A percentile compares a stretch with the other conserved stretches of the same genome.
Evolutionary conservation across 1,140 invertebrate genomes (phyloP).

Genomic region (Probaryconus sp.): DNA sequence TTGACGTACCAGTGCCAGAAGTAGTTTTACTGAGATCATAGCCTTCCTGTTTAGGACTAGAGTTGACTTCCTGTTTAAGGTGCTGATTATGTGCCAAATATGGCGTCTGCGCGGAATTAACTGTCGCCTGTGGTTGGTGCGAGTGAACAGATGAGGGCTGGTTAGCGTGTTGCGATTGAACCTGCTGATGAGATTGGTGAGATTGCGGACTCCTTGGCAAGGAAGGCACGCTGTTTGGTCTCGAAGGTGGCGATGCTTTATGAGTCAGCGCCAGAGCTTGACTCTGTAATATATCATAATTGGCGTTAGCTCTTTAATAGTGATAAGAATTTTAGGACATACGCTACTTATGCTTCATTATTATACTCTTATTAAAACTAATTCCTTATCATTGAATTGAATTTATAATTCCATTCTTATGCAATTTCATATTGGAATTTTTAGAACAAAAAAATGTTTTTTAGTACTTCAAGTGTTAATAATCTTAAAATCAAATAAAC

Average conservation of each 20-base stretch:
- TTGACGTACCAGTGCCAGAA: conserved; percentile 78
- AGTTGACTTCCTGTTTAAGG: conserved; percentile 74
- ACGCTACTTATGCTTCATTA: too few species aligned
- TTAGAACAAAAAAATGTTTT: too few species aligned
- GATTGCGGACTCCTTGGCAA: conserved; percentile 74
- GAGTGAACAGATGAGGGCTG: conserved; percentile 70
- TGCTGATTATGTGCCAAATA: conserved; percentile 77
- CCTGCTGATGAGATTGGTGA: conserved; percentile 70
- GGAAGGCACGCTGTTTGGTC: conserved; percentile 75
- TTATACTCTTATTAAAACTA: too few species aligned
- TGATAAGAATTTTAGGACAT: too few species aligned
- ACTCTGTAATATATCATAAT: conserved; percentile 77
- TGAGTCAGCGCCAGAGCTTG: conserved; percentile 81
- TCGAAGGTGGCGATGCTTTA: conserved; percentile 79
- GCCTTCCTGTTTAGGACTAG: conserved; percentile 81
- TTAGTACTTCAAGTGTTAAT: too few species aligned
- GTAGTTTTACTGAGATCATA: conserved; percentile 81
- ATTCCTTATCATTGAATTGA: too few species aligned
- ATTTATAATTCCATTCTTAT: too few species aligned
- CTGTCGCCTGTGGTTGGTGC: conserved; percentile 72
- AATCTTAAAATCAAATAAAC: too few species aligned
- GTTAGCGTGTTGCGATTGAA: conserved; percentile 67
- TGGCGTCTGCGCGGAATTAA: conserved; percentile 73
- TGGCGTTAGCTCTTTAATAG: too few species aligned
- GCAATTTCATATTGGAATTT: too few species aligned